Base-by-base conservation (phyloP, 2,113 vertebrate genomes). In the Apeltes quadracus region DNA sequence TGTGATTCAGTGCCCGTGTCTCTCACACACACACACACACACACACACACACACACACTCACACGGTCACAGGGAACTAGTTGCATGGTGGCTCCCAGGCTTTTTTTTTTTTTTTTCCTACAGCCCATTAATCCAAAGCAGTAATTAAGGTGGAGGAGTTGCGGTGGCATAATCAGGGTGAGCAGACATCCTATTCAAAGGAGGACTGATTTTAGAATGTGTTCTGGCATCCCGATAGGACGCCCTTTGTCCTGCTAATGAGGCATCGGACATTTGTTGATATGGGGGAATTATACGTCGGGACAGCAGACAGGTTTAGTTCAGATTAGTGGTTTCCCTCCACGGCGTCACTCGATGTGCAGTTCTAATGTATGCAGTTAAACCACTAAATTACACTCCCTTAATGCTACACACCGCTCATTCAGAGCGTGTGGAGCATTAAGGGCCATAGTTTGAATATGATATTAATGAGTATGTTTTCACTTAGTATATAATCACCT, bases 171-270 rank as follows among this genome's bases (percentile, higher is more conserved):
- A 36, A 55, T 53, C 11, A 1, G 23, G 68, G 29, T 57, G 55
- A 69, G 38, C 38, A 0, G 71, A 67, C 69, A 54, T 32, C 15
- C 14, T 61, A 3, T 78, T 69, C 34, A 72, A 80, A 75, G 13
- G 1, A 53, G 41, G 16, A 27, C 36, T 57, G 20, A 46, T 57
- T 72, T 61, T 18, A 25, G 16, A 34, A 14, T 53, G 58, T 36
- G 43, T n/a, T 18, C 55, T 38, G 43, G 56, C 56, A 15, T 66
- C 67, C 11, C 41, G 20, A 43, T 25, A 62, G n/a, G 16, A 43
- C 32, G 11, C 22, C 25, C 29, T 79, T 64, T 76, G 61, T 85
- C 46, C 50, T 32, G 54, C 23, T 78, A 73, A 75, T 75, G 48
- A 73, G 39, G 66, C 46, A 32, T 16, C 53, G 32, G 57, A 25